phyloP scores from a whole-genome alignment of 2,888 invertebrate genomes.

The Hydrotaea diabolus region DNA sequence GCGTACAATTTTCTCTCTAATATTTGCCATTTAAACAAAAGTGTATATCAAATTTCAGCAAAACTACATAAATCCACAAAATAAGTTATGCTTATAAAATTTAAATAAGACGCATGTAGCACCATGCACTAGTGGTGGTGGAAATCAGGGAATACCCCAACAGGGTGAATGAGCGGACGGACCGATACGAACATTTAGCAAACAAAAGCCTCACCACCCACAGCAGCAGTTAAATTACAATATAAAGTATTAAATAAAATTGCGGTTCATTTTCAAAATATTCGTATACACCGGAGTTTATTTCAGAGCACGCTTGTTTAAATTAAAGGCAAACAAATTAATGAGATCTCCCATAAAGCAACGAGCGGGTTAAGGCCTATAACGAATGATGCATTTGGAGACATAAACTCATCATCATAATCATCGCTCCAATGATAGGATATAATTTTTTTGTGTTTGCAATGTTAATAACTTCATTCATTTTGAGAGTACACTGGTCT shows the following conservation, averaged over 20 bases:
- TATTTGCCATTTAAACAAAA: conserved; percentile 15
- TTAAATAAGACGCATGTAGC: background rate
- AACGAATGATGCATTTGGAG: background rate
- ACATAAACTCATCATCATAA: conserved; percentile 10
- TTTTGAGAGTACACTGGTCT: background rate
- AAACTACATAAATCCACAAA: conserved; percentile 16
- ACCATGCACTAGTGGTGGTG: too few species aligned
- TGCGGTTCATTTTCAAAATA: background rate
- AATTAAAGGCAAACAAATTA: too few species aligned
- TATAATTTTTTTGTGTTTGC: background rate
- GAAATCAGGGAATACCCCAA: background rate
- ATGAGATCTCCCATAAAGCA: too few species aligned
- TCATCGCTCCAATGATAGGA: background rate
- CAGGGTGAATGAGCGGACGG: background rate
- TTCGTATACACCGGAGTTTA: background rate
- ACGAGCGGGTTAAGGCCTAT: too few species aligned
- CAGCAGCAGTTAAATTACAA: background rate
- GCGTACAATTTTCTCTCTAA: background rate
- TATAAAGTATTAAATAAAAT: background rate
- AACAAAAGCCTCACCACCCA: background rate
- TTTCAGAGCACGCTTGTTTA: too few species aligned
- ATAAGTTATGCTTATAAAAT: conserved; percentile 28
- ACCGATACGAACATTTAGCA: background rate
- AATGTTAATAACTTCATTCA: background rate
- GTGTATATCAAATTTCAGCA: conserved; percentile 24